A percentile compares a stretch with the other conserved stretches of the same genome.
phyloP scores from a whole-genome alignment of 1,140 invertebrate genomes.

The Neomicropteryx cornuta region DNA sequence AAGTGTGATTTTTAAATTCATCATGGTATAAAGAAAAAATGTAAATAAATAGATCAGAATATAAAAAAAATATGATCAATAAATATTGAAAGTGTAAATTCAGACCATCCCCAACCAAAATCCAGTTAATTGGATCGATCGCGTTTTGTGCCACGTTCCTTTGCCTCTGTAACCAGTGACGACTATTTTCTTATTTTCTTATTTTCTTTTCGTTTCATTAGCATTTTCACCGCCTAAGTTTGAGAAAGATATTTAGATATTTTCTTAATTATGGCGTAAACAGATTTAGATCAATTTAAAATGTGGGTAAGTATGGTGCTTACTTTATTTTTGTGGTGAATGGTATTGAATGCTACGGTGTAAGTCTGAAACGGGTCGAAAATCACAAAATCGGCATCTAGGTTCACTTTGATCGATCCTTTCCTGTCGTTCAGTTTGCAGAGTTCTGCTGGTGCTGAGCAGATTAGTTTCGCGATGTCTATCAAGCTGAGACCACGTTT shows the following conservation, averaged over 20 bases:
- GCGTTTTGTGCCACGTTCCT: no score
- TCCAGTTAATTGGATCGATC: no score
- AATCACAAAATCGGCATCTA: constrained; percentile 61
- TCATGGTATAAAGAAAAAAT: constrained; percentile 3
- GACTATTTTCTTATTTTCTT: no score
- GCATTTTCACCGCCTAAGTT: constrained; percentile 40
- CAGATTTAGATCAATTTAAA: constrained; percentile 22
- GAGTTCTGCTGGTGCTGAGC: constrained; percentile 45
- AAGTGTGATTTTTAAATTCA: constrained; percentile 2
- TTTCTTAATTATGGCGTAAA: constrained; percentile 46
- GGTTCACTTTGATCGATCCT: constrained; percentile 46
- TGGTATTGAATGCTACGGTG: constrained; percentile 36
- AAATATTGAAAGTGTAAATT: no score
- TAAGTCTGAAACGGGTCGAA: constrained; percentile 54
- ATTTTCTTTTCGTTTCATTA: constrained; percentile 43
- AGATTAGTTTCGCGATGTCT: constrained; percentile 48
- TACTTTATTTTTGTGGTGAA: constrained; percentile 49
- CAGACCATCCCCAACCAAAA: no score
- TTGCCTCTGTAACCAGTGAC: no score
- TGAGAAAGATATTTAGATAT: constrained; percentile 42
- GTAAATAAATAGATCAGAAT: not conserved
- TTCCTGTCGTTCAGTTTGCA: constrained; percentile 47
- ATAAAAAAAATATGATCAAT: not conserved
- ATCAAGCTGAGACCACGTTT: constrained; percentile 36
- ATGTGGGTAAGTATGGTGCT: constrained; percentile 4